Evolutionary conservation across 2,113 vertebrate genomes (phyloP).

Genomic region (Eulemur macaco): DNA sequence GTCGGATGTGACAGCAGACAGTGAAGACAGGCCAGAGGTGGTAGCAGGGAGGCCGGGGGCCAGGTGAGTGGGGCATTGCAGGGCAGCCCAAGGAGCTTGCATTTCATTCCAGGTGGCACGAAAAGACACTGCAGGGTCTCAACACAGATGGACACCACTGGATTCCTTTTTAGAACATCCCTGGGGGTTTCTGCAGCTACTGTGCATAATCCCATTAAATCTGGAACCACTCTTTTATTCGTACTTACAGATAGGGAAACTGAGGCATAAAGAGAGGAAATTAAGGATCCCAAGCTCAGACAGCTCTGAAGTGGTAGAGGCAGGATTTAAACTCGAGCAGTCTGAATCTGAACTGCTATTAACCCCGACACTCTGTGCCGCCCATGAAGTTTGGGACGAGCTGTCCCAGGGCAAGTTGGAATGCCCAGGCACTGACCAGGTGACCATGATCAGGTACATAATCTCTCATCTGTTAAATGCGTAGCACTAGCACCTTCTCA

Average conservation of each 20-base stretch:
- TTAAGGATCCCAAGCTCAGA: neutral
- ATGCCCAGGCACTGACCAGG: rapidly evolving
- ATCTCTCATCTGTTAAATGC: neutral
- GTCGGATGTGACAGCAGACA: neutral
- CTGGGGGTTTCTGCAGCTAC: neutral
- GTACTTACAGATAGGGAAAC: neutral
- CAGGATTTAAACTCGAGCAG: neutral
- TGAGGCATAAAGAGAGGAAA: neutral
- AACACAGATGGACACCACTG: neutral
- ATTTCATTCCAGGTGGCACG: neutral
- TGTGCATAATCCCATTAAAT: neutral
- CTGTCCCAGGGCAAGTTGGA: neutral
- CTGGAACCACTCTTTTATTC: neutral
- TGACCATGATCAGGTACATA: neutral
- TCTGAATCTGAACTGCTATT: no score
- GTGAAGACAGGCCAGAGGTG: rapidly evolving
- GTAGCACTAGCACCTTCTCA: neutral
- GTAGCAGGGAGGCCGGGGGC: rapidly evolving
- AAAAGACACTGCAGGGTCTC: neutral
- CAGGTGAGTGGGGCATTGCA: neutral
- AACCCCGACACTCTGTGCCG: neutral
- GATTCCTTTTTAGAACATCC: neutral
- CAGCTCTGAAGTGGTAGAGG: neutral
- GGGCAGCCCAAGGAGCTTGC: neutral
- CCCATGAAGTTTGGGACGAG: no score